A percentile compares a stretch with the other conserved stretches of the same genome.
Evolutionary conservation across 2,797 vertebrate species (phyloP).

Genomic region (Otus scops): DNA sequence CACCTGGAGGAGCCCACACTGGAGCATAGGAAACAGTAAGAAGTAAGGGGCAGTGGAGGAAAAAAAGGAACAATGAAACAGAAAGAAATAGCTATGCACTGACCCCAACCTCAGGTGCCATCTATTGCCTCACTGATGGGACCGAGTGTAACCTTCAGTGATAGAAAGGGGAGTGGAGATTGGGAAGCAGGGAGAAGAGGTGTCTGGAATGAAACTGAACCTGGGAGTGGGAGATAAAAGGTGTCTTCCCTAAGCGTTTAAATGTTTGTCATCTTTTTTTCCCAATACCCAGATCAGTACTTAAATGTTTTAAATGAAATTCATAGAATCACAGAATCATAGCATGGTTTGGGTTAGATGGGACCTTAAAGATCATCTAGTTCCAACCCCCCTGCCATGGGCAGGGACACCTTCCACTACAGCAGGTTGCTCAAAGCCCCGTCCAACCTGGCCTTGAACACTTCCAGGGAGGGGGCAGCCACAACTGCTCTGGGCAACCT

Average conservation of each 20-base stretch:
- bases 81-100: not conserved
- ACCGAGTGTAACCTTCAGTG: not conserved
- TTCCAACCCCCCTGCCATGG: too few species aligned
- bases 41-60: not conserved
- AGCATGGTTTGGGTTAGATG: too few species aligned
- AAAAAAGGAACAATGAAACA: not conserved
- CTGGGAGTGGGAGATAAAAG: not conserved
- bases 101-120: not conserved
- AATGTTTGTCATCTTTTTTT: not conserved
- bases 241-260: not conserved
- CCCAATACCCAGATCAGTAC: not conserved
- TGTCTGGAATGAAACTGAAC: not conserved
- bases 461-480: too few species aligned
- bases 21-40: not conserved
- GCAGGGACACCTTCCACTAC: too few species aligned
- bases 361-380: too few species aligned
- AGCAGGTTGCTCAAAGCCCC: too few species aligned
- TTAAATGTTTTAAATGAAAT: not conserved
- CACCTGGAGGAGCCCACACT: not conserved
- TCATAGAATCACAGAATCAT: not conserved
- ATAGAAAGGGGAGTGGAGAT: not conserved
- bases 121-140: not conserved
- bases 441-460: too few species aligned
- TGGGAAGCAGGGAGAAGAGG: not conserved
- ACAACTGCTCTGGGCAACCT: too few species aligned